Evolutionary conservation across 2,797 vertebrate genomes (phyloP).

Genomic region (Acanthis flammea): DNA sequence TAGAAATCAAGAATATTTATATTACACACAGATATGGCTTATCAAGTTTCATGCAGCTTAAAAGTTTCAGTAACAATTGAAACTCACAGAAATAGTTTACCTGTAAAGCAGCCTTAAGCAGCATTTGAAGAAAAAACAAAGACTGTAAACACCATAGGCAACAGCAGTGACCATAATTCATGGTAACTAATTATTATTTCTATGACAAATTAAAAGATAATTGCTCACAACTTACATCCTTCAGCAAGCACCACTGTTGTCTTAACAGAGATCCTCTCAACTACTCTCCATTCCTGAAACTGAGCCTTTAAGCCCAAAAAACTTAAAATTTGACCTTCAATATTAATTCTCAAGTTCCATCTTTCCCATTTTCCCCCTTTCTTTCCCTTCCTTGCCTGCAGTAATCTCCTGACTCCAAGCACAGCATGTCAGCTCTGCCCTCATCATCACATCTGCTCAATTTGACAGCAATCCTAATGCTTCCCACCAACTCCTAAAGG

Average conservation of each 20-base stretch:
- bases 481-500: background rate
- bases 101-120: constrained; percentile 89
- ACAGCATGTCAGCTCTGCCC: background rate
- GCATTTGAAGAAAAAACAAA: constrained; percentile 65
- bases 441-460: background rate
- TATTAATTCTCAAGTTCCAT: background rate
- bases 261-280: background rate
- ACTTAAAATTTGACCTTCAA: background rate
- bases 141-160: constrained; percentile 27
- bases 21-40: background rate
- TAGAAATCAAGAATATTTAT: background rate
- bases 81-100: constrained; percentile 76
- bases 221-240: background rate
- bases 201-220: background rate
- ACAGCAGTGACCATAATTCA: background rate
- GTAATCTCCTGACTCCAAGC: background rate
- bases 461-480: background rate
- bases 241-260: background rate
- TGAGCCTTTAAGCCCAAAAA: background rate
- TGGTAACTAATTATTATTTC: background rate
- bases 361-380: background rate
- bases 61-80: background rate
- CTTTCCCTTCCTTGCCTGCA: background rate
- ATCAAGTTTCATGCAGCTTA: background rate
- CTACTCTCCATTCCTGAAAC: background rate